Base-by-base conservation (phyloP, 2,888 invertebrate species). In the Oligia strigilis region DNA sequence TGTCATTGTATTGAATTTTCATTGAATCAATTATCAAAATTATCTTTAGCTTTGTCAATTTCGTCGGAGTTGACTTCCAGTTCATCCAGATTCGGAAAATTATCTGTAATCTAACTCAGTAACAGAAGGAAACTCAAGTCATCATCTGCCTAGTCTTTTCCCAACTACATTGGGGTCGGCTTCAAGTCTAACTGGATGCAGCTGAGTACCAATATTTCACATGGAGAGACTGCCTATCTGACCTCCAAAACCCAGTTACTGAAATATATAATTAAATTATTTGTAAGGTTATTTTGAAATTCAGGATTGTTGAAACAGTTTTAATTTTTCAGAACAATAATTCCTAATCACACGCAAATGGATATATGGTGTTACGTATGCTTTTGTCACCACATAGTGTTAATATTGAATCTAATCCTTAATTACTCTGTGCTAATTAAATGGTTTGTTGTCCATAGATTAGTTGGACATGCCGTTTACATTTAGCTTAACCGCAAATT, bases 401-500 rank as follows among this genome's bases (percentile, higher is more conserved):
- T 58, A 75, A 75, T 77, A 78, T 86, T 70, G 36, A 55, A 75
- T 79, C 36, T 83, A 76, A 80, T 77, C 69, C 74, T 64, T 80
- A 77, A 85, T 85, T 74, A 87, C 69, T 77, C 17, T 43, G 62
- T 65, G 5, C 64, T 80, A 69, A 84, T 87, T 80, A 80, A 80
- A 87, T 75, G 84, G 84, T 70, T 40, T 67, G 69, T 60, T 74
- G 67, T 80, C 80, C 67, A 58, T 73, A 64, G 84, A 80, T 80
- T 84, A 87, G 77, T 70, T 40, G 72, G 72, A 73, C 72, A 84
- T 78, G 43, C 65, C 75, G 80, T 77, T 87, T 77, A 77, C 80
- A 87, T 46, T 84, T 75, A 80, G 85, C 75, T 80, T 80, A 80
- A 66, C 84, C 84, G 29, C 84, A 80, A 85, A 87, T 87, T 77